Evolutionary conservation across 2,113 vertebrate genomes (phyloP), one percentile per base, ranked within the genome.

Genomic region (Odocoileus virginianus): DNA sequence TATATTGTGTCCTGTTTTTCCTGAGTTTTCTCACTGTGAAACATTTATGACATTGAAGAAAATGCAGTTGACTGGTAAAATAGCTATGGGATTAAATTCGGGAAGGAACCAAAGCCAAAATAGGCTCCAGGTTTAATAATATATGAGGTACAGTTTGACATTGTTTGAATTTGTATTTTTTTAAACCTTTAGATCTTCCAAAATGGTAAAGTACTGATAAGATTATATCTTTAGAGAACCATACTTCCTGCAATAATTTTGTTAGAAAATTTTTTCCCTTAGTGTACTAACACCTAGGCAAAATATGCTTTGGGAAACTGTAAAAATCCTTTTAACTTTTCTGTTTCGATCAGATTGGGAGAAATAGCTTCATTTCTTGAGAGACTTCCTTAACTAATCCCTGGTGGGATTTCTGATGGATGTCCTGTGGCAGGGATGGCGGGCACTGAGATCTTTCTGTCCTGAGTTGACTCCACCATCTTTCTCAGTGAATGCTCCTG

Each of bases 111-210:
- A 54, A 61, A 30, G n/a, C 67, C n/a, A 45, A 36, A 74, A n/a
- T 47, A 79, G 7, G 2, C 15, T 71, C 13, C 10, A 33, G 4
- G 7, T 64, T 67, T 47, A 54, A 28, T 81, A 74, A 74, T 74
- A 17, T 40, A 12, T 23, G 17, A 76, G 40, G 30, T 57, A 5
- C 2, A 15, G 4, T 36, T 67, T 95, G 16, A 54, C 23, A 4
- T 43, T 64, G 40, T 74, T 74, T 71, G 30, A 74, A 50, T 71
- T 89, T 61, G 5, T 33, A 1, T 60, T 57, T 54, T 84, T 84
- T 71, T 33, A 7, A 40, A 83, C 17, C n/a, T 95, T 86, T 45
- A 97, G 96, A 13, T 28, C 36, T 92, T 84, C 2, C 71, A 50
- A 67, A 82, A 84, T 43, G 19, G 36, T 13, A 14, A 36, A 25